Evolutionary conservation across 35 echinoderm and acorn worm genomes (phyloP).

Genomic region (Apostichopus californicus): DNA sequence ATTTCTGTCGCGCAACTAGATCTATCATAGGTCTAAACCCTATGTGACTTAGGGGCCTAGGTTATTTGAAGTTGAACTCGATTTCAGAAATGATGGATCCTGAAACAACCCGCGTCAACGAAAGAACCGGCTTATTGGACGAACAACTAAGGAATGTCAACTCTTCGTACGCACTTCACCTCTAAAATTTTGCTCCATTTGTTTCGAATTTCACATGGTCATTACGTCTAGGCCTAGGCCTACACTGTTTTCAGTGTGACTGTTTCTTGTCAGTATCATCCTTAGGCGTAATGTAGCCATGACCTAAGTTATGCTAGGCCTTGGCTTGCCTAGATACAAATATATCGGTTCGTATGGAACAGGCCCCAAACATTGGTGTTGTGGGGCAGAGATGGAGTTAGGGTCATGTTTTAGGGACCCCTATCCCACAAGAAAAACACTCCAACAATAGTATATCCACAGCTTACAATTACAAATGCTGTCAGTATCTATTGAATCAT

Average conservation of each 20-base stretch:
- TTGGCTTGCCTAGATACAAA: neutral
- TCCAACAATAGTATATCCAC: too few species aligned
- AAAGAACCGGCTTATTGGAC: neutral
- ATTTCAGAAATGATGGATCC: neutral
- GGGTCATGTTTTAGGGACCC: too few species aligned
- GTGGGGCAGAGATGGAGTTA: too few species aligned
- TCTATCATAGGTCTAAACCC: neutral
- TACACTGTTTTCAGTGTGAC: neutral
- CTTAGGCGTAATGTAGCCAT: neutral
- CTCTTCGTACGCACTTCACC: neutral
- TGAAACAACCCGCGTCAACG: neutral
- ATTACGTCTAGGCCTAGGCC: neutral
- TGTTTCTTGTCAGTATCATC: neutral
- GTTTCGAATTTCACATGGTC: neutral
- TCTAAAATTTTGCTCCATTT: neutral
- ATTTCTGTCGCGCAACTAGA: neutral
- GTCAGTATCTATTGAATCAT: too few species aligned
- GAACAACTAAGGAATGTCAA: neutral
- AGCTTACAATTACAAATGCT: too few species aligned
- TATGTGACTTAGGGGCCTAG: too few species aligned
- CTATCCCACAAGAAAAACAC: too few species aligned
- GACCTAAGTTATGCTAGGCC: neutral
- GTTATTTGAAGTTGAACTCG: neutral
- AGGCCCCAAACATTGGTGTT: too few species aligned
- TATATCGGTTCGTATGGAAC: neutral